Base-by-base conservation (phyloP, 2,797 vertebrate species). In the Microctenopoma lineatum region DNA sequence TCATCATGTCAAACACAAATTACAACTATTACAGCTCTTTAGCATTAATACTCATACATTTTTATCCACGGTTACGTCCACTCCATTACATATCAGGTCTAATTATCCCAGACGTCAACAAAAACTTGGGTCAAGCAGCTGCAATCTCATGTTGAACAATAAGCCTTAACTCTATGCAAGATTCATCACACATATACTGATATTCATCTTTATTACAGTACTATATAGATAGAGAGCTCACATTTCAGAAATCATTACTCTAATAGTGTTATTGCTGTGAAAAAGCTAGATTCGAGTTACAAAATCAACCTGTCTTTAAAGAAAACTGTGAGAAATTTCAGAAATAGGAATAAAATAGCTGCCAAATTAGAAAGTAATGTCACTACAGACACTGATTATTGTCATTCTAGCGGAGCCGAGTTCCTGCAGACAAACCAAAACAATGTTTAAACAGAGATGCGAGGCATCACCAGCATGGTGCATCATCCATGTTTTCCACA, bases 121-220 rank as follows among this genome's bases (percentile, higher is more conserved):
- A 34, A 55, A 32, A 55, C 39, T 25, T 25, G 48, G 32, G 36
- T 59, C 27, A 26, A 70, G 48, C 57, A 60, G 66, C 54, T 66
- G 18, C 42, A 47, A 34, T 50, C 44, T 26, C 58, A 5, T 59
- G 14, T 45, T 34, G 14, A 62, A 77, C 76, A 81, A 80, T 73
- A 54, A 68, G 56, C 63, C 70, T 74, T 81, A 66, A 74, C 56
- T 64, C 73, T 45, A 59, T 25, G 21, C 61, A 55, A 79, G 73
- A 84, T 90, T 64, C 90, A 90, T 86, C 87, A 88, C 73, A 67
- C 64, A 90, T 73, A 72, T 44, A 45, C 58, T 69, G 66, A 47
- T 79, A 85, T 84, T 84, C 78, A 87, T 84, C 72, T 86, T 63
- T 77, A 82, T 86, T 79, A 75, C 48, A 63, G 42, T 63, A 32